Conservation (phyloP, 2,113 vertebrate species). For the Corythoichthys haematopterus region DNA sequence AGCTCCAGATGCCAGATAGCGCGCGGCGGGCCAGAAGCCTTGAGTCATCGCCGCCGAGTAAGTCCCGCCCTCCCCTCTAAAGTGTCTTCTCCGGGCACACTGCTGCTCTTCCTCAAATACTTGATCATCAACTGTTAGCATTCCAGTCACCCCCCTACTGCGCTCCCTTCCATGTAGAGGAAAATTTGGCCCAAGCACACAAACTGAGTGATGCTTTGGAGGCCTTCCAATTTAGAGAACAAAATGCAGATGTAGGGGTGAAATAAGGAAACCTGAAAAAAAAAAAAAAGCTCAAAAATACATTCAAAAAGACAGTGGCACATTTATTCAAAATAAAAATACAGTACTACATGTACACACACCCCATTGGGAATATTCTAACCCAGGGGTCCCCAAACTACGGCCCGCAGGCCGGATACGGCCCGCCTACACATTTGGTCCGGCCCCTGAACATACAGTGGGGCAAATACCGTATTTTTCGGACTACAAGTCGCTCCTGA, state of each 20-base stretch:
- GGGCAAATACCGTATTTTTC: no score
- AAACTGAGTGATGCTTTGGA: neutral
- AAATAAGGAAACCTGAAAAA: neutral
- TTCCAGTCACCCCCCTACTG: slow-evolving; percentile 22
- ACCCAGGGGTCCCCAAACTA: no score
- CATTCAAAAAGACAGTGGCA: neutral
- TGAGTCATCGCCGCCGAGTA: slow-evolving; percentile 55
- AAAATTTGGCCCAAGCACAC: neutral
- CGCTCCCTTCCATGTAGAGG: slow-evolving; percentile 19
- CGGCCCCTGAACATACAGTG: no score
- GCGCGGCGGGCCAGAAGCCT: slow-evolving; percentile 39
- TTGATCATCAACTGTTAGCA: slow-evolving; percentile 44
- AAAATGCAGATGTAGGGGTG: neutral
- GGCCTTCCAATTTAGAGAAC: neutral
- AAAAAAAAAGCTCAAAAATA: neutral
- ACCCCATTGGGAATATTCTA: no score
- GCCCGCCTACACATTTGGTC: no score
- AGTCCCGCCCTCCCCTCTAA: slow-evolving; percentile 40
- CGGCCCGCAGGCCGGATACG: no score
- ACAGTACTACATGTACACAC: no score
- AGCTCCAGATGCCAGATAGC: slow-evolving; percentile 60
- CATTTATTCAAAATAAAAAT: no score
- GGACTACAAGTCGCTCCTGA: no score
- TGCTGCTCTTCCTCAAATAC: slow-evolving; percentile 38
- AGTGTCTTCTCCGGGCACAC: slow-evolving; percentile 42